Percentiles rank a stretch among this genome's conserved stretches.
These are phyloP conservation scores for Automeris io DNA, from an alignment of 2,888 invertebrate genomes.

Conservation along the genomic window DNA sequence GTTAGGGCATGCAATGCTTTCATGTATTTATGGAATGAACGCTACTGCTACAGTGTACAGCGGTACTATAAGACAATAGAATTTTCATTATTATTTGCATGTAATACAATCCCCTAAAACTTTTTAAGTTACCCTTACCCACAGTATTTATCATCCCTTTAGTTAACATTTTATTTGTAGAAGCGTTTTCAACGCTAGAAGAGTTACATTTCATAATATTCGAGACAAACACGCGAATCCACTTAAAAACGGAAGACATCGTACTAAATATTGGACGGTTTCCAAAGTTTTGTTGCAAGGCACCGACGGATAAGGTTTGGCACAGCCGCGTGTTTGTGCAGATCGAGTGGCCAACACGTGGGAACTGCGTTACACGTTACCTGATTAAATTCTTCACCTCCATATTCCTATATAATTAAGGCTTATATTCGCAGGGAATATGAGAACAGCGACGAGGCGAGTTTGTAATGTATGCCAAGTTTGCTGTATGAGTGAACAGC, in stretches of 20 bases:
- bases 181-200: not conserved
- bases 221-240: conserved; percentile 14
- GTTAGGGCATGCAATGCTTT: no score
- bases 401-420: conserved; percentile 21
- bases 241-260: conserved; percentile 26
- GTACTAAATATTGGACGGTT: conserved; percentile 33
- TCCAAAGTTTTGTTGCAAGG: conserved; percentile 46
- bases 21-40: no score
- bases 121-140: no score
- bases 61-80: no score
- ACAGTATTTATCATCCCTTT: no score
- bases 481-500: conserved; percentile 25
- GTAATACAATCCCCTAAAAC: no score
- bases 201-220: conserved; percentile 3
- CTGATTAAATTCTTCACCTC: conserved; percentile 12
- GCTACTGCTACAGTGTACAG: no score
- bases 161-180: no score
- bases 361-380: conserved; percentile 15
- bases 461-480: conserved; percentile 30
- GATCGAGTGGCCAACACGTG: conserved; percentile 26
- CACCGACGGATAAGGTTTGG: conserved; percentile 38
- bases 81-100: no score
- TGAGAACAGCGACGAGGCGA: conserved; percentile 13
- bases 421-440: conserved; percentile 18
- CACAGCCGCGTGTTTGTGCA: conserved; percentile 31